These are phyloP conservation scores for Lasioglossum malachurum DNA, from an alignment of 2,888 invertebrate genomes.

Conservation along the genomic window DNA sequence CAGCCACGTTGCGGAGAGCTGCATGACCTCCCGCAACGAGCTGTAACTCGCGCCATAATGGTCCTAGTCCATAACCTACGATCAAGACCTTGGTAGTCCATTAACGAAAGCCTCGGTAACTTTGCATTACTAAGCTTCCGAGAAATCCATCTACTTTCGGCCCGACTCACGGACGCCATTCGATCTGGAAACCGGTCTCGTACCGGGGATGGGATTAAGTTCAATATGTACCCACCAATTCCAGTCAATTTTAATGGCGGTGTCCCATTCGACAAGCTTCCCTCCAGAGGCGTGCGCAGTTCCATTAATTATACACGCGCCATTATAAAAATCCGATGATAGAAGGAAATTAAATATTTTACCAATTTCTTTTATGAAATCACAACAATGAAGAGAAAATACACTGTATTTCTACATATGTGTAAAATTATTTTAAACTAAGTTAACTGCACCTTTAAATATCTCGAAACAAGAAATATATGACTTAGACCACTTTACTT, in stretches of 20 bases:
- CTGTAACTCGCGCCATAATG: conserved; percentile 64
- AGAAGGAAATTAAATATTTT: no score
- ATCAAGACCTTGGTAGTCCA: conserved; percentile 53
- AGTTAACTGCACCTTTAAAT: no score
- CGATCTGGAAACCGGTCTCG: neutral
- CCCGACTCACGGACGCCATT: neutral
- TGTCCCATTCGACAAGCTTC: neutral
- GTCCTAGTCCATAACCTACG: conserved; percentile 64
- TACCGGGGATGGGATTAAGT: neutral
- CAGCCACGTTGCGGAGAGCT: conserved; percentile 53
- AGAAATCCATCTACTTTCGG: conserved; percentile 26
- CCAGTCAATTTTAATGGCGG: conserved; percentile 1
- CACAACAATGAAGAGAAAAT: neutral
- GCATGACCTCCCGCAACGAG: conserved; percentile 73
- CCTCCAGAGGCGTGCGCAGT: neutral
- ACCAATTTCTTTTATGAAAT: neutral
- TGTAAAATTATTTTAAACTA: no score
- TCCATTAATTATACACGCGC: neutral
- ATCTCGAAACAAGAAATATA: no score
- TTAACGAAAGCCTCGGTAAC: conserved; percentile 61
- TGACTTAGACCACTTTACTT: no score
- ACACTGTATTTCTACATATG: neutral
- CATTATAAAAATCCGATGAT: neutral
- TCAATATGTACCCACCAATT: neutral
- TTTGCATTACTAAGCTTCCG: conserved; percentile 15